Evolutionary conservation across 2,113 vertebrate species (phyloP).

Genomic region (Zeus faber): DNA sequence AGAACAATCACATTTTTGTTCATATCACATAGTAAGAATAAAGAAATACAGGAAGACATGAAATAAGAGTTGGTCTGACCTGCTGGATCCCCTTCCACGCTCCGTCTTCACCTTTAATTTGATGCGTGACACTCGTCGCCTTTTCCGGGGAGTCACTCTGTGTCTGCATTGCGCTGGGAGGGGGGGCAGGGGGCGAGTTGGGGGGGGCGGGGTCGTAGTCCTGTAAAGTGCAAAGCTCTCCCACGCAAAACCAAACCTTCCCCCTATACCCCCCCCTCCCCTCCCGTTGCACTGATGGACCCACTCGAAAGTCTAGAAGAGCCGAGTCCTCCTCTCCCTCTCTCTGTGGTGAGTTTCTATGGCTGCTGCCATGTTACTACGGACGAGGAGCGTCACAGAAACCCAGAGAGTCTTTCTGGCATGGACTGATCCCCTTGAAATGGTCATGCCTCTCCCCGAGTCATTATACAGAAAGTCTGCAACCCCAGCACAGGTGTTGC

Average conservation of each 20-base stretch:
- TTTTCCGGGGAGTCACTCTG: constrained; percentile 70
- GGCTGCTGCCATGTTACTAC: constrained; percentile 61
- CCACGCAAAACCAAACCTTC: constrained; percentile 87
- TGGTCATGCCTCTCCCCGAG: constrained; percentile 64
- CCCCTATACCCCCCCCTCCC: constrained; percentile 72
- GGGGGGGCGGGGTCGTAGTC: constrained; percentile 65
- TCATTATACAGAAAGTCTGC: constrained; percentile 66
- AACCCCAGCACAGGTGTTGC: constrained; percentile 44
- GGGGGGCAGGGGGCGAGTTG: constrained; percentile 13
- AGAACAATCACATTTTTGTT: constrained; percentile 46
- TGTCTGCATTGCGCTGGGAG: constrained; percentile 72
- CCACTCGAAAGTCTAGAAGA: constrained; percentile 60
- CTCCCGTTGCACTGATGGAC: constrained; percentile 78
- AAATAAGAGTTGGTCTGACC: constrained; percentile 98
- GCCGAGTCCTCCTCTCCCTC: too few relatives aligned
- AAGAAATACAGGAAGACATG: constrained; percentile 84
- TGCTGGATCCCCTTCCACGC: constrained; percentile 93
- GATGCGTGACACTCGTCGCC: constrained; percentile 76
- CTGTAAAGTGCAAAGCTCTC: constrained; percentile 98
- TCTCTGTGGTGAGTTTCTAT: constrained; percentile 57
- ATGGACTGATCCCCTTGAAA: constrained; percentile 54
- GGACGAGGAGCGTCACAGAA: constrained; percentile 55
- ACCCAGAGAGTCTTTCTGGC: constrained; percentile 63
- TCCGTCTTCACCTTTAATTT: constrained; percentile 87
- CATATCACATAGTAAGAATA: constrained; percentile 74